These are phyloP conservation scores for Pagetopsis macropterus DNA, from an alignment of 2,797 vertebrate species.

Conservation along the genomic window DNA sequence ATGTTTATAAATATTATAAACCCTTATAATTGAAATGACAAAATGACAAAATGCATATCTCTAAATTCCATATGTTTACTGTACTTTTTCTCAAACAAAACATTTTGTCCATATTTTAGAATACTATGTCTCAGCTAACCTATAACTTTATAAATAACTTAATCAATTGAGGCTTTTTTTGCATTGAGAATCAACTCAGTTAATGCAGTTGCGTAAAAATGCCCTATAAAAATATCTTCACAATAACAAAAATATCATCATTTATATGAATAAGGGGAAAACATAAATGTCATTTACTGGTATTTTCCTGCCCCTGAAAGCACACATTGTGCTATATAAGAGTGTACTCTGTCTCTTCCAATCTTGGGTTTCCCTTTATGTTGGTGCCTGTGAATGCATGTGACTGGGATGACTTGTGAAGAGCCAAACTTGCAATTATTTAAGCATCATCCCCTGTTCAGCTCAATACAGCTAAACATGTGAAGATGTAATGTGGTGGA, in stretches of 20 bases:
- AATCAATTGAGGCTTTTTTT: neutral
- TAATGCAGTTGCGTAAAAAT: neutral
- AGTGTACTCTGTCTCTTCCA: constrained; percentile 9
- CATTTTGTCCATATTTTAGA: too few species aligned
- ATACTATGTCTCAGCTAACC: too few species aligned
- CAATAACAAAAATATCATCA: neutral
- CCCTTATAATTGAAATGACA: too few species aligned
- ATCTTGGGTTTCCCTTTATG: constrained; percentile 16
- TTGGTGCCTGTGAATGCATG: constrained; percentile 25
- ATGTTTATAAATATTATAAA: too few species aligned
- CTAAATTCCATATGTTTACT: too few species aligned
- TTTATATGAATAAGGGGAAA: neutral
- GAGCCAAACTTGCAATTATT: constrained; percentile 33
- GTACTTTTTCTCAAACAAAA: too few species aligned
- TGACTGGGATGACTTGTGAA: constrained; percentile 12
- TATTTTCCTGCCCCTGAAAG: constrained; percentile 36
- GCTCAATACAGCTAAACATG: constrained; percentile 4
- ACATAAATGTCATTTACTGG: neutral
- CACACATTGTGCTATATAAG: constrained; percentile 9
- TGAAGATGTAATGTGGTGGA: constrained; percentile 42
- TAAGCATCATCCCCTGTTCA: constrained; percentile 19
- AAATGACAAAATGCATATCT: too few species aligned
- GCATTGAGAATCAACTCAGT: neutral
- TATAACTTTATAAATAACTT: too few species aligned
- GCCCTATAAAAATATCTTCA: neutral